Conservation (phyloP, 2,113 vertebrate species). For the Shinisaurus crocodilurus region DNA sequence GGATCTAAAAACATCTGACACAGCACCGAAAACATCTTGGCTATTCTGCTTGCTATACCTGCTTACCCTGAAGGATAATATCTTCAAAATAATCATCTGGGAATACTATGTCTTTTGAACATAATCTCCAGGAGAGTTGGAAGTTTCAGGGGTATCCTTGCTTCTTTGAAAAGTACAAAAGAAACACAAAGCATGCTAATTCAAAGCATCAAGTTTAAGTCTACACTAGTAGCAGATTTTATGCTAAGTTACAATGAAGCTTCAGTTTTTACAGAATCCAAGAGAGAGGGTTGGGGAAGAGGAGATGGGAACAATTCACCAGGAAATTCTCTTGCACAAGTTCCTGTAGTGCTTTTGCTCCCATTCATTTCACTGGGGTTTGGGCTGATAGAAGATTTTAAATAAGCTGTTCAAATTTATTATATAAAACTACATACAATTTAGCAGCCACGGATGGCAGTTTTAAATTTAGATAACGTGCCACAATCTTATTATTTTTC, state of each 20-base stretch:
- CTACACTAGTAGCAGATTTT: neutral
- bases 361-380: neutral
- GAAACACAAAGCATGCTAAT: constrained; percentile 50
- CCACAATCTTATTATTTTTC: neutral
- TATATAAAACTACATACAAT: neutral
- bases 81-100: constrained; percentile 65
- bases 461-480: neutral
- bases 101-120: constrained; percentile 59
- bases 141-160: constrained; percentile 55
- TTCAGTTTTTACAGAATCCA: neutral
- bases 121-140: constrained; percentile 63
- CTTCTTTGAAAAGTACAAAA: constrained; percentile 62
- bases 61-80: constrained; percentile 71
- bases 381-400: neutral
- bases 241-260: neutral
- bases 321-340: neutral
- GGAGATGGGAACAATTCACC: accelerated
- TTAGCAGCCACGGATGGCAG: neutral
- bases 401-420: neutral
- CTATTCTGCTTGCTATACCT: constrained; percentile 67
- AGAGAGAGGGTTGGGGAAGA: neutral
- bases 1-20: constrained; percentile 66
- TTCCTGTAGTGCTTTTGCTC: neutral
- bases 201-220: constrained; percentile 48
- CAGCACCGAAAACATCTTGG: constrained; percentile 65